Evolutionary conservation across 1,140 invertebrate species (phyloP), one percentile per base, ranked within the genome.

Genomic region (Euborellia annulipes): DNA sequence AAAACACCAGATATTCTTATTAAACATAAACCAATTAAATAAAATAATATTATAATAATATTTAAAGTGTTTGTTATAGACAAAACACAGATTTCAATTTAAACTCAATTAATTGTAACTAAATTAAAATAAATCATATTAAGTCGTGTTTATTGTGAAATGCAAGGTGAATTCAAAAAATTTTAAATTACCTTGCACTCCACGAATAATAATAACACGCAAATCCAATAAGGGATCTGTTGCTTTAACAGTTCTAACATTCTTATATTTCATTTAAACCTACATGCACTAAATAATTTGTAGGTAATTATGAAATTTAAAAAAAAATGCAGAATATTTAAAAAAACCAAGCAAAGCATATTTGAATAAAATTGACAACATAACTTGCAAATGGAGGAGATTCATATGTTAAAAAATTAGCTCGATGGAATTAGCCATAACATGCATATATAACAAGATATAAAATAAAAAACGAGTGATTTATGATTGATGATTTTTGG

Each of bases 121-220:
- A n/a, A n/a, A n/a, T n/a, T n/a, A n/a, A n/a, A n/a, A n/a, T n/a
- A n/a, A n/a, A n/a, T n/a, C n/a, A n/a, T n/a, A n/a, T n/a, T n/a
- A n/a, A n/a, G n/a, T n/a, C n/a, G n/a, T 73, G 70, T 73, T 75
- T 74, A 73, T 73, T 75, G 67, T 72, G 71, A 73, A 70, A 73
- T 73, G 68, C 69, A 51, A 49, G 38, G 43, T 45, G 38, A 49
- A 30, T 49, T 49, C 42, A 21, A 38, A 23, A 40, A 16, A 46
- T 49, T 47, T 34, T 42, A 39, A 47, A 34, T 42, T 42, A 43
- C 36, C 14, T 34, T 9, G 14, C 32, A 34, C 32, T 34, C n/a
- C 39, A n/a, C n/a, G n/a, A n/a, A 22, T n/a, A 39, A 16, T 36
- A 20, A 34, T 42, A 45, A 47, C 21, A 11, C 43, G 14, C 41